Percentiles rank a stretch among this genome's conserved stretches.
These are phyloP conservation scores for Spodoptera frugiperda DNA, from an alignment of 1,140 invertebrate species.

Conservation along the genomic window DNA sequence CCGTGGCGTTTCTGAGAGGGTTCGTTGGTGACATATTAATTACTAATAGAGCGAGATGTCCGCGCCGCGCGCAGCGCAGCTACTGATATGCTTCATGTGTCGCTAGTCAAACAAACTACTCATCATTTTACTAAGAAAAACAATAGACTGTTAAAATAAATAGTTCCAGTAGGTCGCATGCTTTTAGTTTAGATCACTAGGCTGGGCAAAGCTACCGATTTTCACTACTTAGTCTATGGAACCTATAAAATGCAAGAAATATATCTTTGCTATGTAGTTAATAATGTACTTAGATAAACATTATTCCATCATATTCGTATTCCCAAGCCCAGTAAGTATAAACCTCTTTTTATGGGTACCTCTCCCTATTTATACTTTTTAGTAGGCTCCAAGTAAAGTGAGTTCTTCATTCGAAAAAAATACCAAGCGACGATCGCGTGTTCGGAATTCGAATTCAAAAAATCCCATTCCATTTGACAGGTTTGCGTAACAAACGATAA, in stretches of 20 bases:
- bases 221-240: not conserved
- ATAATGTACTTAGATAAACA: no score
- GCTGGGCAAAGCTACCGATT: not conserved
- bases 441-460: conserved; percentile 43
- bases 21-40: conserved; percentile 74
- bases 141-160: no score
- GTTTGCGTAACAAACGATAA: conserved; percentile 41
- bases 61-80: conserved; percentile 2
- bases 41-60: conserved; percentile 62
- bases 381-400: conserved; percentile 19
- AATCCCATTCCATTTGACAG: conserved; percentile 30
- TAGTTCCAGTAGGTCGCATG: no score
- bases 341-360: not conserved
- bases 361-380: conserved; percentile 1
- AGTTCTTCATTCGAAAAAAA: conserved; percentile 38
- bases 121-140: no score
- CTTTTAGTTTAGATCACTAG: no score
- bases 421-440: conserved; percentile 26
- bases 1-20: conserved; percentile 55
- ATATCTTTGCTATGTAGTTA: no score
- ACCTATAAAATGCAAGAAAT: no score
- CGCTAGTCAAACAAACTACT: no score
- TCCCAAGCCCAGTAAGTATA: not conserved
- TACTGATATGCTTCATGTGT: not conserved
- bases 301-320: no score